Percentiles rank a stretch among this genome's conserved stretches.
These are phyloP conservation scores for Lepidochrysops patricia DNA, from an alignment of 2,888 invertebrate species.

Conservation along the genomic window DNA sequence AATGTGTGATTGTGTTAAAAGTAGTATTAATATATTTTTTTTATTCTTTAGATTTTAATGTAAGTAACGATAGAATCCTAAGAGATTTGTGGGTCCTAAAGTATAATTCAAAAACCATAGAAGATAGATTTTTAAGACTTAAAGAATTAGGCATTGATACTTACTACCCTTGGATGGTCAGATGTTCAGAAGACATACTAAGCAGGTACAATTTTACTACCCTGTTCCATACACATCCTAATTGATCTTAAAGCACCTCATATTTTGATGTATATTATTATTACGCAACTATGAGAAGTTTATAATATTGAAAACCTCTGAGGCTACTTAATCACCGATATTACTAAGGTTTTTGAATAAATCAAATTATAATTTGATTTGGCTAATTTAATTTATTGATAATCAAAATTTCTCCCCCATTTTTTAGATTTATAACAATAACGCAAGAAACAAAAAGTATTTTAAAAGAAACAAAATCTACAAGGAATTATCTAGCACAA, in stretches of 20 bases:
- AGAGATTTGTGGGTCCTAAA: conserved; percentile 78
- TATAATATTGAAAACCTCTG: no score
- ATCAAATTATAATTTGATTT: background rate
- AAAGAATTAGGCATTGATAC: conserved; percentile 60
- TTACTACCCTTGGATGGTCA: conserved; percentile 79
- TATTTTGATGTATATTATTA: no score
- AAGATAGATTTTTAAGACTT: conserved; percentile 62
- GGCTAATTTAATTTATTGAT: no score
- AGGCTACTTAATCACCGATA: no score
- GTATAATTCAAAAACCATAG: conserved; percentile 71
- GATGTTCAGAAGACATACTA: conserved; percentile 73
- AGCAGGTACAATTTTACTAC: conserved; percentile 63
- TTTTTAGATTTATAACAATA: conserved; percentile 48
- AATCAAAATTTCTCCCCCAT: background rate
- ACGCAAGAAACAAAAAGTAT: conserved; percentile 59
- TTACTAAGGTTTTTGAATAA: no score
- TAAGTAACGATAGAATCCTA: conserved; percentile 69
- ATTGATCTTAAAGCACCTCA: no score
- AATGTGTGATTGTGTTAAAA: no score
- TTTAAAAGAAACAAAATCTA: conserved; percentile 63
- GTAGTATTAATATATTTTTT: conserved; percentile 9
- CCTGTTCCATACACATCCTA: no score
- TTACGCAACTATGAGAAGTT: no score
- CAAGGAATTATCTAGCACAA: conserved; percentile 69
- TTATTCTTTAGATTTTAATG: conserved; percentile 56